A percentile compares a stretch with the other conserved stretches of the same genome.
These are phyloP conservation scores for Pipistrellus pipistrellus DNA, from an alignment of 2,797 vertebrate species.

Conservation along the genomic window DNA sequence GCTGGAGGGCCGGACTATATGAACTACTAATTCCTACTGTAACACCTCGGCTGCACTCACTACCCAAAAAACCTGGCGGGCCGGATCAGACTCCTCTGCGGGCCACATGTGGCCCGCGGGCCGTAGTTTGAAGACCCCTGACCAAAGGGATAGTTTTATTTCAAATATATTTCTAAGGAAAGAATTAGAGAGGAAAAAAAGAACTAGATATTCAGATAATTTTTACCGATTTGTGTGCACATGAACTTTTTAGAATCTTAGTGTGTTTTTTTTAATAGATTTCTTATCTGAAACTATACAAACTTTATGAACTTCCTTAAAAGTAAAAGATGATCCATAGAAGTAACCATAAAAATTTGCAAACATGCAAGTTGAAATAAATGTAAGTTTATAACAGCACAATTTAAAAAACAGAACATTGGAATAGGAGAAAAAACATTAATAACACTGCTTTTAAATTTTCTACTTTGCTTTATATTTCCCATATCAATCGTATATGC, in stretches of 20 bases:
- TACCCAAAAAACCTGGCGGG: too few relatives aligned
- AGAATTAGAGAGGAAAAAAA: neutral
- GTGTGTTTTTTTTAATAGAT: neutral
- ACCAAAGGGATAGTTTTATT: neutral
- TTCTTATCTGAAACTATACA: neutral
- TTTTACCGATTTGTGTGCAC: neutral
- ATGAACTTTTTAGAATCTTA: neutral
- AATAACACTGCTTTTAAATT: neutral
- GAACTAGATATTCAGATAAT: neutral
- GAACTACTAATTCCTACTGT: too few relatives aligned
- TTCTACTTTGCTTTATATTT: neutral
- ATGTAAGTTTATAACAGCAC: neutral
- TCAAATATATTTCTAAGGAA: neutral
- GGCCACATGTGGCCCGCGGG: too few relatives aligned
- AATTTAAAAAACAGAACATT: slow-evolving; percentile 18
- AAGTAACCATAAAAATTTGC: neutral
- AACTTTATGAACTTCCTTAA: neutral
- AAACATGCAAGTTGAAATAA: neutral
- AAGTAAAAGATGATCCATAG: neutral
- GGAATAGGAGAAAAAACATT: neutral
- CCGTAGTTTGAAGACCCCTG: too few relatives aligned
- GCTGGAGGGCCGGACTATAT: too few relatives aligned
- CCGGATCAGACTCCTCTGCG: too few relatives aligned
- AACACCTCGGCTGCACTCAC: too few relatives aligned
- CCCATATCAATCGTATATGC: neutral